Base-by-base conservation (phyloP, 2,113 vertebrate species). In the Phrynosoma platyrhinos region DNA sequence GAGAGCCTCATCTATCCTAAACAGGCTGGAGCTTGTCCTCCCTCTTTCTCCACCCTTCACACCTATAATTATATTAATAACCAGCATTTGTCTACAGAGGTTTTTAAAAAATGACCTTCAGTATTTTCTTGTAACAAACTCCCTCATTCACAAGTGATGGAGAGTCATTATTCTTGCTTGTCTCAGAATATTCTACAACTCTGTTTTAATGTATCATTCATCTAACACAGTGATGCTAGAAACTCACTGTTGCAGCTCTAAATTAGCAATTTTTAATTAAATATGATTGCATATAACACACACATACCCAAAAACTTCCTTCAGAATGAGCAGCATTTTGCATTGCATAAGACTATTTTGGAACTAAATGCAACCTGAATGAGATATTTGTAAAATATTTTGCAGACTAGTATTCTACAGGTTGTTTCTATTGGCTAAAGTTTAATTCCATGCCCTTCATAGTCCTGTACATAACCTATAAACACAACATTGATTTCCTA, bases 191-290 rank as follows among this genome's bases (percentile, higher is more conserved):
- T 18, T 0, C 66, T 55, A 0, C 27, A 85, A 25, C 79, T 89
- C 79, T 90, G 0, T 1, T 84, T 91, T 91, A 86, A 72, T 87
- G n/a, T 72, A 72, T 72, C 3, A 36, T 78, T 91, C 90, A 72
- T 64, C 90, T 92, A 32, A 55, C 84, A 14, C 85, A 89, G 21
- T 71, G 82, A 0, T 58, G 55, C 18, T 23, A 75, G 68, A 64
- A 83, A 87, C 75, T 58, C 83, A 68, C 0, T 0, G 66, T 2
- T 88, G 23, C 27, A 81, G 88, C 90, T 90, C 87, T 79, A 82
- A 90, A 77, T 85, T 84, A 86, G 84, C 82, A 85, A 89, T 86
- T 81, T 82, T 85, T 87, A 90, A 91, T 94, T 92, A 87, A 7
- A 83, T 78, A 87, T 88, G 87, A 32, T 91, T 58, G 42, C 42